Evolutionary conservation across 2,797 vertebrate species (phyloP), one percentile per base, ranked within the genome.

Genomic region (Chrysocyon brachyurus): DNA sequence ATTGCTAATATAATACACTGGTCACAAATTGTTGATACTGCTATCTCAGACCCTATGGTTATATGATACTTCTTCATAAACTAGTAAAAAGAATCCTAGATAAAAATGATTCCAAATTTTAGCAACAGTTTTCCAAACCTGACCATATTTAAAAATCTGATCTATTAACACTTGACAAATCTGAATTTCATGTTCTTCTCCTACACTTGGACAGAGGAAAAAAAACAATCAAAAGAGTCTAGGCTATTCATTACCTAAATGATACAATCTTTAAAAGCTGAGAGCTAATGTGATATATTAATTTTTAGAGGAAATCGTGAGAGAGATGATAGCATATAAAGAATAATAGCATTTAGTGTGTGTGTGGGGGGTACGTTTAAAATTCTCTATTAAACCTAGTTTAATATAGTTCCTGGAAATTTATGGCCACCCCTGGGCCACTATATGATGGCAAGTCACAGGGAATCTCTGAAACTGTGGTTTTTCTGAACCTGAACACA

Each of bases 151-250:
- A 68, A n/a, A 88, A 96, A 79, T 40, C 5, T 49, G 16, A 79
- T 91, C 66, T 84, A 28, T 86, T 82, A 84, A 86, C 28, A 81
- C 90, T 49, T 85, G 64, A 84, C 26, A 92, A 64, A 59, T 94
- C 90, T 91, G 9, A 97, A 90, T 91, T 92, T 96, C 59, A 24
- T 94, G 36, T 92, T 90, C 28, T 31, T 94, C 19, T 88, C 94
- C 57, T 84, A 93, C 11, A 2, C 52, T 91, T 81, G 59, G 16
- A 6, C 22, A n/a, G 61, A 40, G 93, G 36, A 82, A 22, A 87
- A 77, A 57, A 12, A 87, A 95, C 40, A 17, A 94, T 9, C 86
- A 19, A 73, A 19, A 95, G 33, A 90, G 22, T n/a, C 15, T 79
- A 84, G 70, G 73, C 81, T 6, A 90, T 70, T 8, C 46, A 68